Evolutionary conservation across 2,797 vertebrate genomes (phyloP).

Genomic region (Notoglanidium macrostoma): DNA sequence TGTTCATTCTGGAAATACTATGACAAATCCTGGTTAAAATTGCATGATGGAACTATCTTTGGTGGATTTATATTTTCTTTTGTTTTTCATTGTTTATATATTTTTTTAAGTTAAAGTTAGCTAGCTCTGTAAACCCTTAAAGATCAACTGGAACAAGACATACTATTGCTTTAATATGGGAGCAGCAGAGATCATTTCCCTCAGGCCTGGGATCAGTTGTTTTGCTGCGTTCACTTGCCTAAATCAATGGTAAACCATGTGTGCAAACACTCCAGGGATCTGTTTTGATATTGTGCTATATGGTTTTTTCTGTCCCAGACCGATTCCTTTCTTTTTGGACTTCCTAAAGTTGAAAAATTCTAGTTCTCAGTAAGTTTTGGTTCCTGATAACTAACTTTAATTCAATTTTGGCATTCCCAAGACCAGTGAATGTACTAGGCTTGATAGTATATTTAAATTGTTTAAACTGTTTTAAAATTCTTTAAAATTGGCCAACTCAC

Average conservation of each 20-base stretch:
- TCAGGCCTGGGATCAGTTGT: background rate
- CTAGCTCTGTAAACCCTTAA: background rate
- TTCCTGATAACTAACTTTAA: background rate
- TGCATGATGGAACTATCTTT: background rate
- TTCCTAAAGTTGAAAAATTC: background rate
- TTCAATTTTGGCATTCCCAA: background rate
- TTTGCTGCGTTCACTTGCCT: background rate
- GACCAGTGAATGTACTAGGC: background rate
- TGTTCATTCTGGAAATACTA: background rate
- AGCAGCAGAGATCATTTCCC: background rate
- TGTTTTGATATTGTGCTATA: background rate
- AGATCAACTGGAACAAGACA: background rate
- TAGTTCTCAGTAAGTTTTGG: background rate
- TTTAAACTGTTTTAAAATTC: background rate
- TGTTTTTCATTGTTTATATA: background rate
- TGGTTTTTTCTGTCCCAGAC: background rate
- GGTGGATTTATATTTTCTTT: background rate
- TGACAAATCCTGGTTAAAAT: background rate
- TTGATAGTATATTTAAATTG: too few relatives aligned
- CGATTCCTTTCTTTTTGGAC: background rate
- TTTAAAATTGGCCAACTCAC: background rate
- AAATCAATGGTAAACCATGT: background rate
- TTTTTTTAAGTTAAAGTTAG: background rate
- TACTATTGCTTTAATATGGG: background rate
- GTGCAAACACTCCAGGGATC: background rate